Percentiles rank a stretch among this genome's conserved stretches.
phyloP scores from a whole-genome alignment of 2,797 vertebrate genomes.

The Austrolebias charrua region DNA sequence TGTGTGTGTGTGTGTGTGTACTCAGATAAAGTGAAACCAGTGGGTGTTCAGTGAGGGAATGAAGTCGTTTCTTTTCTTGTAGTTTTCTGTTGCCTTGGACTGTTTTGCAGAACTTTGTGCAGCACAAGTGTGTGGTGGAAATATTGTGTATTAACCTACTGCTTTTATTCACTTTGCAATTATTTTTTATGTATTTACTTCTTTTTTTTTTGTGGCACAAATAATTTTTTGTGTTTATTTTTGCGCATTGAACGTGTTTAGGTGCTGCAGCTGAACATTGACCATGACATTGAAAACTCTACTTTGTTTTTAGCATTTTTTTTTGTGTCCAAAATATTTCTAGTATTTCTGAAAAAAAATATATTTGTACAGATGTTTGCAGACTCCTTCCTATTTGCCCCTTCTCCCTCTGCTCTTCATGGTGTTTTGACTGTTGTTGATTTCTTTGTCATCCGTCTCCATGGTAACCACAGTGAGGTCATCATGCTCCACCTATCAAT shows the following conservation, averaged over 20 bases:
- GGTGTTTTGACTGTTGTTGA: constrained; percentile 77
- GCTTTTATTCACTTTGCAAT: neutral
- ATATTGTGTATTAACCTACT: too few relatives aligned
- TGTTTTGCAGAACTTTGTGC: constrained; percentile 17
- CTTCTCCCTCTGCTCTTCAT: constrained; percentile 72
- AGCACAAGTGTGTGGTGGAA: constrained; percentile 9
- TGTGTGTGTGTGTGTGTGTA: constrained; percentile 75
- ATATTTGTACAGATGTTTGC: constrained; percentile 13
- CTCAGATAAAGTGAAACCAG: neutral
- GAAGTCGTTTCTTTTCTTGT: too few relatives aligned
- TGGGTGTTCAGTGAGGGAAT: neutral
- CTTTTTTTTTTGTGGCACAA: neutral
- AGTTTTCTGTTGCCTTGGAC: neutral
- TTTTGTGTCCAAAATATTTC: neutral
- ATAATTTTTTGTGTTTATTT: constrained; percentile 5
- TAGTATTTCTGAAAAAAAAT: constrained; percentile 12
- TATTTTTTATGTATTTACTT: neutral
- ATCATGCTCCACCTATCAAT: constrained; percentile 97
- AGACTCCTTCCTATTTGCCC: constrained; percentile 64
- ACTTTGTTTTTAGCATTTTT: neutral
- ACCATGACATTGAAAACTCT: constrained; percentile 10
- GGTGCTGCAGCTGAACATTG: constrained; percentile 10
- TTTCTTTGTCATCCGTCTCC: constrained; percentile 88
- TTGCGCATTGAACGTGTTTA: constrained; percentile 12
- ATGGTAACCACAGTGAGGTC: constrained; percentile 97